Conservation (phyloP, 2,797 vertebrate genomes). For the Natrix natrix region DNA sequence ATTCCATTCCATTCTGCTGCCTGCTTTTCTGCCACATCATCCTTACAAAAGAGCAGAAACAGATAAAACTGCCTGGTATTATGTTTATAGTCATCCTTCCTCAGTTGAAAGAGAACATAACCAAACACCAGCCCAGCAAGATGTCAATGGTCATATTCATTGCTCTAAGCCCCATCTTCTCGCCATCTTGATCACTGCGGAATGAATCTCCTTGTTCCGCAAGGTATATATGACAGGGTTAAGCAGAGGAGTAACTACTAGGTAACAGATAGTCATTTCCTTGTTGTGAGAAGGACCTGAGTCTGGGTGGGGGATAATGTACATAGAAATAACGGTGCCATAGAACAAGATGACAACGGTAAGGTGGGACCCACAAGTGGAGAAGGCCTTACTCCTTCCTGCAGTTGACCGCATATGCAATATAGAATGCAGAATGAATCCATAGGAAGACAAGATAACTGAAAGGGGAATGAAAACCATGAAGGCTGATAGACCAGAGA, state of each 20-base stretch:
- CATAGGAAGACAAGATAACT: background rate
- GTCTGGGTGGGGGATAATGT: background rate
- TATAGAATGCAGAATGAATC: background rate
- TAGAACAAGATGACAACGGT: background rate
- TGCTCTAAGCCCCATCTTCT: background rate
- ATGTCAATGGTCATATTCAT: background rate
- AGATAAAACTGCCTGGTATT: background rate
- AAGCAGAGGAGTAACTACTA: background rate
- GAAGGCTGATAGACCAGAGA: background rate
- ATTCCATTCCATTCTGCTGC: no score
- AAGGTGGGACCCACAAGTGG: background rate
- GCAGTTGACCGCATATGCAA: background rate
- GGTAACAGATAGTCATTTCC: background rate
- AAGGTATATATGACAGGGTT: background rate
- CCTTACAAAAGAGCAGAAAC: background rate
- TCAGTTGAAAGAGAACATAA: background rate
- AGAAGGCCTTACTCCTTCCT: background rate
- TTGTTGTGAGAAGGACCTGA: background rate
- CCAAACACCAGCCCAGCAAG: background rate
- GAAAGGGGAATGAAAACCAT: background rate
- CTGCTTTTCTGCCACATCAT: background rate
- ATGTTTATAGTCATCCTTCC: background rate
- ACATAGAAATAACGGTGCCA: background rate
- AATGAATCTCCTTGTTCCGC: background rate
- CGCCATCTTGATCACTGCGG: background rate